phyloP scores from a whole-genome alignment of 2,113 vertebrate genomes.

The Xyliphius kryptos region DNA sequence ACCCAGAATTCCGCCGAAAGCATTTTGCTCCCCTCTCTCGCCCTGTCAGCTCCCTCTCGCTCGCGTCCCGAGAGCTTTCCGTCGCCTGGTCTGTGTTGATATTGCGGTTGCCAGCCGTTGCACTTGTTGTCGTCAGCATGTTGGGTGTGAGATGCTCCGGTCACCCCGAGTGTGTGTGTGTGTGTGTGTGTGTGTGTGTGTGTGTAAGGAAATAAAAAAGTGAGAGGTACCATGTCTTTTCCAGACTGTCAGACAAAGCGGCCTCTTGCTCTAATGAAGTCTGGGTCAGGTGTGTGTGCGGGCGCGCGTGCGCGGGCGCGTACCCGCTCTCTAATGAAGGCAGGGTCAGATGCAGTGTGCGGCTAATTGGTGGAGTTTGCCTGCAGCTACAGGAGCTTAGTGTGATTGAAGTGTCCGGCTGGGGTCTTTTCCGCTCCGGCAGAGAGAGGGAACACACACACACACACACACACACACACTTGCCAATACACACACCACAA shows the following conservation, averaged over 20 bases:
- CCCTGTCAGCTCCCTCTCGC: background rate
- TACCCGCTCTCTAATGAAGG: conserved; percentile 62
- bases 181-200: conserved; percentile 19
- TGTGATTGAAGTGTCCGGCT: conserved; percentile 61
- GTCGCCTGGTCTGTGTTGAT: conserved; percentile 39
- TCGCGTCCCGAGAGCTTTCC: conserved; percentile 32
- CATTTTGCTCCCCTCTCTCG: too few species aligned
- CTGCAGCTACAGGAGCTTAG: conserved; percentile 51
- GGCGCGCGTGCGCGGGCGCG: conserved; percentile 29
- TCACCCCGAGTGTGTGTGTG: conserved; percentile 32
- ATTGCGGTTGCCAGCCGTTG: conserved; percentile 50
- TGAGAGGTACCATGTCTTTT: conserved; percentile 5
- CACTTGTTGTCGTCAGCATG: conserved; percentile 61
- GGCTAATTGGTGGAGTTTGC: conserved; percentile 67
- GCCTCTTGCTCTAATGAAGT: conserved; percentile 39
- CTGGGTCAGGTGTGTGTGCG: conserved; percentile 17
- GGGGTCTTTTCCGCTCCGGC: conserved; percentile 53
- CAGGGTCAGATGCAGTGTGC: conserved; percentile 58
- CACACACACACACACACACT: conserved; percentile 13
- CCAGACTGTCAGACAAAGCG: conserved; percentile 31
- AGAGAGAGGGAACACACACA: conserved; percentile 35
- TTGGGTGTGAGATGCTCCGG: conserved; percentile 43
- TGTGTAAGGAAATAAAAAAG: conserved; percentile 15
- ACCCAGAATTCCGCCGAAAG: too few species aligned
- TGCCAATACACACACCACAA: conserved; percentile 8